A percentile compares a stretch with the other conserved stretches of the same genome.
Evolutionary conservation across 2,797 vertebrate genomes (phyloP).

Genomic region (Sebastes baramenuke): DNA sequence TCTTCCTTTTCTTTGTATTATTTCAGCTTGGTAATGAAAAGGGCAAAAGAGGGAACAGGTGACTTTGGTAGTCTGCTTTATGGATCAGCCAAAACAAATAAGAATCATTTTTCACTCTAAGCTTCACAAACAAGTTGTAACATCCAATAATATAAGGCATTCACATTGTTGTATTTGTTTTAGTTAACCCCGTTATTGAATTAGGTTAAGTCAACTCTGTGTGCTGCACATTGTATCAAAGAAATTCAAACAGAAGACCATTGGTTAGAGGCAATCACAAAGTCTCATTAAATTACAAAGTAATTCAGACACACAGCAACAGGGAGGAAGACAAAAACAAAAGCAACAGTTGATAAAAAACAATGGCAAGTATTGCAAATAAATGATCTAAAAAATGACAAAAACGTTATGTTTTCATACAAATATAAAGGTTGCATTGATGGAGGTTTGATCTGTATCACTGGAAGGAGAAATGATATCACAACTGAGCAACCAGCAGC

Average conservation of each 20-base stretch:
- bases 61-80: not conserved
- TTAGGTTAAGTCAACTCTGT: not conserved
- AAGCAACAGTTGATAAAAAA: not conserved
- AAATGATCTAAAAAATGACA: not conserved
- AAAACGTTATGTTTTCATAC: not conserved
- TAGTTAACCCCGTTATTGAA: conserved; percentile 17
- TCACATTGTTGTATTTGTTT: conserved; percentile 15
- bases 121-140: conserved; percentile 16
- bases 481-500: not conserved
- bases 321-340: not conserved
- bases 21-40: not conserved
- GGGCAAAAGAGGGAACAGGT: not conserved
- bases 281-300: conserved; percentile 17
- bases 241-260: conserved; percentile 14
- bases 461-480: not conserved
- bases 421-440: not conserved
- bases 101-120: not conserved
- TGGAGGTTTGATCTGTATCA: not conserved
- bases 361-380: not conserved
- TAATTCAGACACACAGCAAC: not conserved
- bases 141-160: conserved; percentile 14
- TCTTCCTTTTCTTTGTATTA: not conserved
- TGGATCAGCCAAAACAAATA: conserved; percentile 17
- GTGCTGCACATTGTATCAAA: not conserved
- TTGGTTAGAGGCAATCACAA: conserved; percentile 6